A percentile compares a stretch with the other conserved stretches of the same genome.
Conservation (phyloP, 35 echinoderm and acorn worm species). For the Lytechinus variegatus region DNA sequence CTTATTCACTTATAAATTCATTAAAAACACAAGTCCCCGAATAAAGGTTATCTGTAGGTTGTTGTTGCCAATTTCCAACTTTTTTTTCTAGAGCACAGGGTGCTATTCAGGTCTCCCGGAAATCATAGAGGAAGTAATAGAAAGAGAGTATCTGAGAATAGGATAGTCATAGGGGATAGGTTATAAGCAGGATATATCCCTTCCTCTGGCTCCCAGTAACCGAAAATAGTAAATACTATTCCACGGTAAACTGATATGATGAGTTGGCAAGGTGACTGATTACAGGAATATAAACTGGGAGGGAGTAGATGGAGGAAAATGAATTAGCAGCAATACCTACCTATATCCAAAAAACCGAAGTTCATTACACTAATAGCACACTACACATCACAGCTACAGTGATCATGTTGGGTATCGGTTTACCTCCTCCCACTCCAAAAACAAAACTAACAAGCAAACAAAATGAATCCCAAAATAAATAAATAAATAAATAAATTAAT, state of each 20-base stretch:
- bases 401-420: too few relatives aligned
- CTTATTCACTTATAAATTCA: too few relatives aligned
- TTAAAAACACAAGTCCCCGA: too few relatives aligned
- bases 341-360: too few relatives aligned
- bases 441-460: too few relatives aligned
- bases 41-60: neutral
- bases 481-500: too few relatives aligned
- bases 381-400: too few relatives aligned
- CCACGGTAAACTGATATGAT: neutral
- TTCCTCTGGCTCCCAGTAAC: neutral
- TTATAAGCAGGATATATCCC: neutral
- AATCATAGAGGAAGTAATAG: neutral
- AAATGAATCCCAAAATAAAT: too few relatives aligned
- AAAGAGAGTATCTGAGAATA: neutral
- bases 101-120: neutral
- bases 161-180: neutral
- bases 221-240: neutral
- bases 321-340: neutral
- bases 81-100: neutral
- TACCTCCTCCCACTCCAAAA: too few relatives aligned
- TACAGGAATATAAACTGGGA: neutral
- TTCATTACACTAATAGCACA: too few relatives aligned
- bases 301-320: neutral
- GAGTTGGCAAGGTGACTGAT: neutral
- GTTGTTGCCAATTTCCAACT: neutral